Conservation (phyloP, 1,140 invertebrate genomes). For the Planococcus citri region DNA sequence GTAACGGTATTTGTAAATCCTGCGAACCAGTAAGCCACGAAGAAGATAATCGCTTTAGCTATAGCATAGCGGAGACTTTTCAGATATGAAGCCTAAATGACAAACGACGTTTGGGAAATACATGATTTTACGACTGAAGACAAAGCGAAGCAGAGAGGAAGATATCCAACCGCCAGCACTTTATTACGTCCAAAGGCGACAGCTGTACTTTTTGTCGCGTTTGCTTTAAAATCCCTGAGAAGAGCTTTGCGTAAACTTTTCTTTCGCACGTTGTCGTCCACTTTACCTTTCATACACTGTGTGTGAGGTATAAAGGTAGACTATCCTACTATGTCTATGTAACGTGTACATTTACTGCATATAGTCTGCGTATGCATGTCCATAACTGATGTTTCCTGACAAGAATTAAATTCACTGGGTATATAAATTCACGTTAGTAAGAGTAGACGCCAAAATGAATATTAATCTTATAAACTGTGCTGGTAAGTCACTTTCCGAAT, state of each 20-base stretch:
- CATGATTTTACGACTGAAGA: neutral
- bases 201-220: slow-evolving; percentile 14
- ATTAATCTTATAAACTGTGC: too few species aligned
- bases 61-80: neutral
- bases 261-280: slow-evolving; percentile 3
- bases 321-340: too few species aligned
- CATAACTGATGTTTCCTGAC: too few species aligned
- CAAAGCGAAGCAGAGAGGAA: neutral
- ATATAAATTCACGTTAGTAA: too few species aligned
- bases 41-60: neutral
- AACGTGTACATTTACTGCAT: too few species aligned
- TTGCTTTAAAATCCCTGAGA: neutral
- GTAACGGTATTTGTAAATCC: neutral
- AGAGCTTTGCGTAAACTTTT: slow-evolving; percentile 12
- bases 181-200: slow-evolving; percentile 18
- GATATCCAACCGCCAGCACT: neutral
- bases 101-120: slow-evolving; percentile 19
- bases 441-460: too few species aligned
- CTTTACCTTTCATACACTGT: neutral
- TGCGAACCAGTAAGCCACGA: neutral
- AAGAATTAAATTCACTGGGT: too few species aligned
- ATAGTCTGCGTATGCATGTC: too few species aligned
- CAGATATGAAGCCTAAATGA: slow-evolving; percentile 43
- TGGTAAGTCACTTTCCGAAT: too few species aligned
- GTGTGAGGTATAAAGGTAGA: too few species aligned